Evolutionary conservation across 2,113 vertebrate genomes (phyloP).

Genomic region (Vidua chalybeata): DNA sequence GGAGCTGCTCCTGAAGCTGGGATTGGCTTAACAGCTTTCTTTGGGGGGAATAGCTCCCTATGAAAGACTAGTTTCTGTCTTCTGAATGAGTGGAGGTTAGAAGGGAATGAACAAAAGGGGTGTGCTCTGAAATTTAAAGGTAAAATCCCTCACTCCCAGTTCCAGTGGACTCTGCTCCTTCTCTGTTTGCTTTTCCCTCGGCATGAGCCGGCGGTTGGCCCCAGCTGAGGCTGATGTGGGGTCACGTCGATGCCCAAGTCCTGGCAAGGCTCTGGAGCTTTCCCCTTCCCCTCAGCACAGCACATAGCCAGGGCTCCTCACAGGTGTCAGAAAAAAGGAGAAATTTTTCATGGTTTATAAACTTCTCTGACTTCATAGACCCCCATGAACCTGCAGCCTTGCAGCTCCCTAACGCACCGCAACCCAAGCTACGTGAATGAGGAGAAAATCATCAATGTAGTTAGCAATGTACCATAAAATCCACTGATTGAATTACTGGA

Average conservation of each 20-base stretch:
- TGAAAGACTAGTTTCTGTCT: not conserved
- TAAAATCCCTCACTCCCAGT: not conserved
- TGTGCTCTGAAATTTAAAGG: not conserved
- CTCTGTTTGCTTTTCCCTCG: not conserved
- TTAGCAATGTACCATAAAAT: conserved; percentile 14
- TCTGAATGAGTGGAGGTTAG: not conserved
- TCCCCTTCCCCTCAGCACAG: not conserved
- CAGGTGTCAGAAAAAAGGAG: not conserved
- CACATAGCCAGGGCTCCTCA: not conserved
- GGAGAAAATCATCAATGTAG: conserved; percentile 21
- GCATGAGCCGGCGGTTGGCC: not conserved
- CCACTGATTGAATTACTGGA: conserved; percentile 30
- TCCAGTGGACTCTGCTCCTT: not conserved
- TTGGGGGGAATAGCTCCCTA: accelerated
- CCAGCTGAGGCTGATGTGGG: not conserved
- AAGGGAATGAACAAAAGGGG: not conserved
- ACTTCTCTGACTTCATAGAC: not conserved
- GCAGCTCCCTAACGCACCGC: not conserved
- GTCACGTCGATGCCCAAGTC: not conserved
- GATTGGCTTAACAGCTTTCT: not conserved
- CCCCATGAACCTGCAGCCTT: not conserved
- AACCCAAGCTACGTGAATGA: not conserved
- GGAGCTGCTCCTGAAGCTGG: not conserved
- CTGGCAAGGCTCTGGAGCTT: not conserved
- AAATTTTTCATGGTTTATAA: not conserved